Evolutionary conservation across 2,113 vertebrate species (phyloP).

Genomic region (Choloepus hoffmanni): DNA sequence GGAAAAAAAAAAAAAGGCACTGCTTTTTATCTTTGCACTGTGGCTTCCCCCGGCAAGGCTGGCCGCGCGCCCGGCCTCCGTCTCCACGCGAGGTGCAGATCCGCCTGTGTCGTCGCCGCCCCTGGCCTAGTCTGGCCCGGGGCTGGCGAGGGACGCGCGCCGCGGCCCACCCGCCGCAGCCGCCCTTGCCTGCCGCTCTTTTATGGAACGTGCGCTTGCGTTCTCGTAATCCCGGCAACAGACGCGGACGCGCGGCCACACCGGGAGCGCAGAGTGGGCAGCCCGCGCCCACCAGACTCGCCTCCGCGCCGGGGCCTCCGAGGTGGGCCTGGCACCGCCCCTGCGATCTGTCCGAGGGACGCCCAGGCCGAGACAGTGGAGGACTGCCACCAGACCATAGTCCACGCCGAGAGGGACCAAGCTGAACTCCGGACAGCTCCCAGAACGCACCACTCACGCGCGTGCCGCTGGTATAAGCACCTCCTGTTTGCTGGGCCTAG

Average conservation of each 20-base stretch:
- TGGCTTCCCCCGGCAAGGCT: not conserved
- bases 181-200: slow-evolving; percentile 56
- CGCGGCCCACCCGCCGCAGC: not conserved
- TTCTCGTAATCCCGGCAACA: slow-evolving; percentile 73
- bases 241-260: slow-evolving; percentile 71
- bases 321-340: not conserved
- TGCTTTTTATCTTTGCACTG: slow-evolving; percentile 20
- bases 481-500: not conserved
- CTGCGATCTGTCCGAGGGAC: accelerated
- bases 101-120: not conserved
- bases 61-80: not conserved
- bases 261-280: not conserved
- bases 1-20: not conserved
- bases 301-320: not conserved
- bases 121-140: not conserved
- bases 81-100: not conserved
- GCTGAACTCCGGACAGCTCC: accelerated
- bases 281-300: not conserved
- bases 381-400: not conserved
- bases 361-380: accelerated
- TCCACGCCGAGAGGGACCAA: not conserved
- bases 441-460: accelerated
- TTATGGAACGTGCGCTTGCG: slow-evolving; percentile 80
- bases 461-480: not conserved
- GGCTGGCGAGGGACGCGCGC: accelerated